Percentiles rank a stretch among this genome's conserved stretches.
Evolutionary conservation across 1,140 invertebrate genomes (phyloP).

Genomic region (Drosophila athabasca): DNA sequence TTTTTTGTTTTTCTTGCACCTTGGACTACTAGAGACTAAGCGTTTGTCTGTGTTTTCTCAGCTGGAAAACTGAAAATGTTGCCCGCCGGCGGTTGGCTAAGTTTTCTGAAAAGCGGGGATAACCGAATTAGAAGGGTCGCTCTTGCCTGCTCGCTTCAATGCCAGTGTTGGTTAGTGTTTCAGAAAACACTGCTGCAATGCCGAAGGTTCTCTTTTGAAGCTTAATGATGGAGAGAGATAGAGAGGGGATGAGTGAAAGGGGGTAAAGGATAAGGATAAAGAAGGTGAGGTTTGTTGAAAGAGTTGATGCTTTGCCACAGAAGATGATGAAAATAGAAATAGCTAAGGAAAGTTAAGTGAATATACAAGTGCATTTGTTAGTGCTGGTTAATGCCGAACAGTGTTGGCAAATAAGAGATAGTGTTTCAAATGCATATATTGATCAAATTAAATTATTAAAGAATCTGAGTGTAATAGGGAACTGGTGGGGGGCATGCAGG

Average conservation of each 20-base stretch:
- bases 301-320: not conserved
- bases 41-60: conserved; percentile 59
- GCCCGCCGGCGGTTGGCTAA: conserved; percentile 40
- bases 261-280: not conserved
- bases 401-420: no score
- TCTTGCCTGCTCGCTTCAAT: conserved; percentile 11
- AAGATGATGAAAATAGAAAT: no score
- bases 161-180: conserved; percentile 33
- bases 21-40: conserved; percentile 21
- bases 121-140: conserved; percentile 43
- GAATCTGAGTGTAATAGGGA: no score
- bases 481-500: no score
- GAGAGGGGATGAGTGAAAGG: not conserved
- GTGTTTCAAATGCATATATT: no score
- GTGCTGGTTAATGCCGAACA: no score
- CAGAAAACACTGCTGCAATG: not conserved
- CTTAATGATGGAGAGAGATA: conserved; percentile 19
- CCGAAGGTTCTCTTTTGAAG: conserved; percentile 10
- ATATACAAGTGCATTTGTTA: not conserved
- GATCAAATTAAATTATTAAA: no score
- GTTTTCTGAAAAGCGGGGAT: conserved; percentile 32
- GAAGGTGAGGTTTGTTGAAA: not conserved
- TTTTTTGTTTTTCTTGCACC: conserved; percentile 50
- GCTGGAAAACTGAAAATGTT: conserved; percentile 67
- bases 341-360: not conserved